Conservation (phyloP, 1,140 invertebrate species). For the Tetragnatha versicolor region DNA sequence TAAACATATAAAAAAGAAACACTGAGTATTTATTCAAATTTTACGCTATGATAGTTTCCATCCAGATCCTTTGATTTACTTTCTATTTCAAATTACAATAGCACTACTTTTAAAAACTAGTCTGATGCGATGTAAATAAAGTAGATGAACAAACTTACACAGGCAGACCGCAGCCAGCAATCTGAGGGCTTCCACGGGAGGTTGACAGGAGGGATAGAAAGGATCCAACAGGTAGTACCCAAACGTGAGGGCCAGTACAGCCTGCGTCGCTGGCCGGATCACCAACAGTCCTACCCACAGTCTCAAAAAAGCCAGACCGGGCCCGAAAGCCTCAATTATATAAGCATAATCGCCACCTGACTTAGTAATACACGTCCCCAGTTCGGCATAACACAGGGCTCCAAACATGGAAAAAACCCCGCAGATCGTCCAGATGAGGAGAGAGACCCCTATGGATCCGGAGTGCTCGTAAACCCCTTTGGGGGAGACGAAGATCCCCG, state of each 20-base stretch:
- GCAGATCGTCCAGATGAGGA: slow-evolving; percentile 91
- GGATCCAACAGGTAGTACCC: slow-evolving; percentile 94
- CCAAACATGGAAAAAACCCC: slow-evolving; percentile 89
- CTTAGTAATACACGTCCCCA: slow-evolving; percentile 83
- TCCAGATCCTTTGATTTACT: no score
- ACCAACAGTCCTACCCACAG: slow-evolving; percentile 92
- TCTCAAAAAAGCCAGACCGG: slow-evolving; percentile 90
- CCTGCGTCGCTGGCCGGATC: slow-evolving; percentile 92
- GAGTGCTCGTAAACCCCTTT: slow-evolving; percentile 88
- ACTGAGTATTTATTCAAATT: no score
- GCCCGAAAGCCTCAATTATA: slow-evolving; percentile 88
- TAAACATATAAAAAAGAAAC: no score
- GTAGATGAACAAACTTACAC: slow-evolving; percentile 56
- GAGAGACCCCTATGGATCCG: slow-evolving; percentile 85
- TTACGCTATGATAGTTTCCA: no score
- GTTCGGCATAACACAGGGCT: slow-evolving; percentile 94
- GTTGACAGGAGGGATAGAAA: slow-evolving; percentile 73
- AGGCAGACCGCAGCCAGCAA: slow-evolving; percentile 60
- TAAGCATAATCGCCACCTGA: slow-evolving; percentile 98
- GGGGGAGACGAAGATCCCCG: slow-evolving; percentile 95
- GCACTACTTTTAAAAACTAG: no score
- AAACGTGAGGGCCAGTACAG: slow-evolving; percentile 95
- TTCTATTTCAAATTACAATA: no score
- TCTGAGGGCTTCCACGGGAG: slow-evolving; percentile 59
- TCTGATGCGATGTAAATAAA: no score